Base-by-base conservation (phyloP, 1,140 invertebrate genomes). In the Drosophila pallidifrons region DNA sequence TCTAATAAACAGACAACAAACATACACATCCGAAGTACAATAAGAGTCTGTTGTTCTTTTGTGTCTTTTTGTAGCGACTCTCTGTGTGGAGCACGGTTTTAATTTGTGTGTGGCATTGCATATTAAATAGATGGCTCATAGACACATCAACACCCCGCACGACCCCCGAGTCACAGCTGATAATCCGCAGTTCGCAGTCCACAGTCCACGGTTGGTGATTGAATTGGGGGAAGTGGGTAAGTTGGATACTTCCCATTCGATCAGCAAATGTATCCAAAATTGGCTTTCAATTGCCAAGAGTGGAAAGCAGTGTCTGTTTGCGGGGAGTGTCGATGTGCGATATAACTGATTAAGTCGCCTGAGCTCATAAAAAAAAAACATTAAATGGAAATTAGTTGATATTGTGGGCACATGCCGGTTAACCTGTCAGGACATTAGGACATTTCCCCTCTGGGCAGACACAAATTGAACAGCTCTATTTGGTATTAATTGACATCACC, bases 101-200 rank as follows among this genome's bases (percentile, higher is more conserved):
- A 86, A 86, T 87, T 86, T 87, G 82, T 55, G 82, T 68, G 67
- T 54, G 70, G 75, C 66, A 73, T 79, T 79, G 82, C 82, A 86
- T 86, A 87, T 75, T 86, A 87, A 85, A 77, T 72, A 72, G 63
- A 49, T 11, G 25, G n/a, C 47, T 15, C 16, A 15, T 52, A 54
- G 28, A 67, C 64, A 73, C 63, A 73, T 73, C 70, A 59, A 73
- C 70, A 30, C 25, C 15, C 35, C 11, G 25, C 7, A 3, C 20
- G 28, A n/a, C 25, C 25, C 51, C 30, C 30, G 2, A n/a, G 13
- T n/a, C 51, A 52, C 20, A 25, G 8, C 11, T 30, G 20, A 38
- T 8, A 38, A 38, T 38, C 35, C 8, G 2, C 16, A 5, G 49
- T 38, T 8, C 2, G 8, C 16, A 2, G 49, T 20, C 64, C 68